Evolutionary conservation across 2,113 vertebrate species (phyloP).

Genomic region (Gymnarchus niloticus): DNA sequence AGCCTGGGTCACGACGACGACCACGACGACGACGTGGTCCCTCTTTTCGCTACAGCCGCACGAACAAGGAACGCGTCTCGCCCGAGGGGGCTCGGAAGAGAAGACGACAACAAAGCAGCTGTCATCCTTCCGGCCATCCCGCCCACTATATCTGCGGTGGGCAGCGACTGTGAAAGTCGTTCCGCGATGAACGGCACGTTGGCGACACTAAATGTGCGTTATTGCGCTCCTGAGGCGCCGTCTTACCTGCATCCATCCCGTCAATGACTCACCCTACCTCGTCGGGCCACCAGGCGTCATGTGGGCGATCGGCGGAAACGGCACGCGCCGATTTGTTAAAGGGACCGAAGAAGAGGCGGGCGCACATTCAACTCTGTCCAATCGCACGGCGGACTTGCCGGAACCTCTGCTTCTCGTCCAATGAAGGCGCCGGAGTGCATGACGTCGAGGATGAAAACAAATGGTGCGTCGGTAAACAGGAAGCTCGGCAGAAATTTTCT

Average conservation of each 20-base stretch:
- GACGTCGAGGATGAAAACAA: constrained; percentile 6
- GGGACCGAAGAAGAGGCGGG: neutral
- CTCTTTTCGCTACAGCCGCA: neutral
- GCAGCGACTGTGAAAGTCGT: neutral
- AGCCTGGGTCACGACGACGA: neutral
- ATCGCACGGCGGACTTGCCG: constrained; percentile 4
- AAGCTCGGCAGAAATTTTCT: constrained; percentile 7
- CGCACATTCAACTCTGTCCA: constrained; percentile 31
- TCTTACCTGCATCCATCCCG: constrained; percentile 74
- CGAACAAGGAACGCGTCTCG: neutral
- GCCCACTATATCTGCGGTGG: neutral
- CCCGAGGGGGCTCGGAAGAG: neutral
- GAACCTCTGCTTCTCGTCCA: neutral
- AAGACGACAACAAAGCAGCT: no score
- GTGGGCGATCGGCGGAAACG: constrained; percentile 47
- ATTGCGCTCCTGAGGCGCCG: constrained; percentile 27
- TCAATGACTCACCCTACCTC: constrained; percentile 62
- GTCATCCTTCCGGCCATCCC: neutral
- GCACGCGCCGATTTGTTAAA: neutral
- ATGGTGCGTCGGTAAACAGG: constrained; percentile 23
- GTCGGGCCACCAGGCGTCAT: constrained; percentile 50
- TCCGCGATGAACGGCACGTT: neutral
- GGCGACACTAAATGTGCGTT: constrained; percentile 24
- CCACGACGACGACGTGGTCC: neutral
- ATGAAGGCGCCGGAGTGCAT: neutral